phyloP scores from a whole-genome alignment of 2,888 invertebrate genomes.

The Limnephilus lunatus region DNA sequence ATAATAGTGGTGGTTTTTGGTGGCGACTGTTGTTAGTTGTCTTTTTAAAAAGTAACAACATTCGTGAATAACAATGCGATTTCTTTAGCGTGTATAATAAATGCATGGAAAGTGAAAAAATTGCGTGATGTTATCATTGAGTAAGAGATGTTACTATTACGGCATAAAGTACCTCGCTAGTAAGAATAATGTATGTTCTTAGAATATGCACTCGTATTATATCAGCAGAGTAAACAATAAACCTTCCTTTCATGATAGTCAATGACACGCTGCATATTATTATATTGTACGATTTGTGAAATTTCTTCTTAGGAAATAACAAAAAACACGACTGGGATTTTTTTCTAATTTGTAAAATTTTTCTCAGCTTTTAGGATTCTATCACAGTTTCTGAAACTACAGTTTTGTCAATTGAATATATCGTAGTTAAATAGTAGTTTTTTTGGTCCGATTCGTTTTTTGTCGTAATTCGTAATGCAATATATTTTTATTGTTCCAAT shows the following conservation, averaged over 20 bases:
- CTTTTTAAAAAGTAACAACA: background rate
- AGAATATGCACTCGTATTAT: background rate
- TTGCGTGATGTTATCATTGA: constrained; percentile 38
- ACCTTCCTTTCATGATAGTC: background rate
- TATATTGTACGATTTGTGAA: background rate
- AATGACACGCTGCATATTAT: background rate
- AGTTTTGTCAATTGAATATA: background rate
- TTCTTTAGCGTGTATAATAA: constrained; percentile 28
- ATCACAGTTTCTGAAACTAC: background rate
- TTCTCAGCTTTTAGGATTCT: background rate
- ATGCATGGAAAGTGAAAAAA: constrained; percentile 39
- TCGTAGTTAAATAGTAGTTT: background rate
- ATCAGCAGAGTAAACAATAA: background rate
- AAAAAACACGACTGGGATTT: background rate
- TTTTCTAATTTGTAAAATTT: background rate
- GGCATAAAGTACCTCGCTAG: background rate
- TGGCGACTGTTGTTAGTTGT: background rate
- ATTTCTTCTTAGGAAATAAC: background rate
- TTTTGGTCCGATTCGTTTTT: background rate
- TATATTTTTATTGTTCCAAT: background rate
- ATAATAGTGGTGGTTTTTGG: background rate
- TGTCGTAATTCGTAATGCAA: background rate
- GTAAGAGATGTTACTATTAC: constrained; percentile 23
- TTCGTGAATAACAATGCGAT: constrained; percentile 36
- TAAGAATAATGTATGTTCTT: background rate